Conservation (phyloP, 2,113 vertebrate genomes). For the Tricholaema leucomelas region DNA sequence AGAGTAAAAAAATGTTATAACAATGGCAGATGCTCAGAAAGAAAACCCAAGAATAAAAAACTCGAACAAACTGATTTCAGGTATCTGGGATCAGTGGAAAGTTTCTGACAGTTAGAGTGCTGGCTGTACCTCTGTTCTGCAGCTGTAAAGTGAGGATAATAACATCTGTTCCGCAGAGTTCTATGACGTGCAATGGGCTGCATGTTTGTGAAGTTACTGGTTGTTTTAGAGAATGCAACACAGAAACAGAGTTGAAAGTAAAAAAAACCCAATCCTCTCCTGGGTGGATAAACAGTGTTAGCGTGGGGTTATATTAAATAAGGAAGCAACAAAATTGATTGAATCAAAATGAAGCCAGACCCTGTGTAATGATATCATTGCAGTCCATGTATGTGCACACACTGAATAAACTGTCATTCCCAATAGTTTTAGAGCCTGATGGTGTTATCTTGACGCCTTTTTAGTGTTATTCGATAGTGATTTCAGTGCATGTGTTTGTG, state of each 20-base stretch:
- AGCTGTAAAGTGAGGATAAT: neutral
- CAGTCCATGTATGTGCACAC: neutral
- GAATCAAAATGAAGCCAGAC: neutral
- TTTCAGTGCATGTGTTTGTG: neutral
- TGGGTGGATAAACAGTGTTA: neutral
- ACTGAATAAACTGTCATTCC: neutral
- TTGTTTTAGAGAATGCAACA: neutral
- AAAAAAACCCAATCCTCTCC: neutral
- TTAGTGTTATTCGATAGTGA: neutral
- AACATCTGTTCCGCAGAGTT: neutral
- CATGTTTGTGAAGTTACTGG: neutral
- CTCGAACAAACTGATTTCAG: neutral
- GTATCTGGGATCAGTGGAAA: neutral
- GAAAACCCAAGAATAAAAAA: neutral
- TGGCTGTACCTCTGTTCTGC: neutral
- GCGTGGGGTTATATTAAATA: neutral
- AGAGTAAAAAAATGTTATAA: neutral
- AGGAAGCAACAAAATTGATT: neutral
- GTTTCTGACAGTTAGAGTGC: neutral
- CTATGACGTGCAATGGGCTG: neutral
- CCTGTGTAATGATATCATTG: fast-evolving
- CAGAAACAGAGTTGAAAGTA: neutral
- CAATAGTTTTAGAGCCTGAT: neutral
- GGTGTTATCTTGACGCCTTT: neutral
- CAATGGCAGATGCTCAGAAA: neutral